Base-by-base conservation (phyloP, 92 coral and sea anemone genomes). In the Phenganax subtilis region DNA sequence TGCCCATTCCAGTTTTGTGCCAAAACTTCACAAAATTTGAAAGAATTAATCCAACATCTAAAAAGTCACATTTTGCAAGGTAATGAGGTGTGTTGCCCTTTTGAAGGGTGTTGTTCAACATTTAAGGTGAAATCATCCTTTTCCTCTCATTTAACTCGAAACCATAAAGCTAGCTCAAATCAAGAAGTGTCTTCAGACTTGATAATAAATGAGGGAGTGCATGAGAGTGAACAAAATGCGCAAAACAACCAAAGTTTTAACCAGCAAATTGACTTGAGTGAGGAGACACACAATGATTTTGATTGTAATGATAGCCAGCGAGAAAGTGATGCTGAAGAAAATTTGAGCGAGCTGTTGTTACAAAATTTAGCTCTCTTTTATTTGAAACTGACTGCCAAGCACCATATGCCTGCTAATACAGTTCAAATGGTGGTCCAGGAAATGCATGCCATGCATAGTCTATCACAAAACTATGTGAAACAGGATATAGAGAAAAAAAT, bases 301-400 rank as follows among this genome's bases (percentile, higher is more conserved):
- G 47, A 37, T 37, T 37, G 47, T 37, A 37, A 37, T 5, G 3
- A 37, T 37, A 5, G 47, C 47, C 2, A 37, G 47, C 54, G 8
- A 12, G 54, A 44, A 12, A n/a, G 51, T 71, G 55, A 47, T 31
- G 55, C n/a, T 47, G 75, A 71, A 71, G 57, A 71, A 47, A 71
- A 71, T 53, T 71, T 71, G 6, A 75, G 64, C 14, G 31, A 75
- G 80, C 29, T 75, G 63, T 75, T 75, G 3, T 16, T 55, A 9
- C n/a, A 55, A 52, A 75, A 75, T 55, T 75, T 75, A 62, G 80
- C 80, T 27, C 62, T 75, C 14, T 75, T 53, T 53, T 75, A 75
- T 55, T 75, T 75, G 30, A 75, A 75, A 75, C 80, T 75, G 8
- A 75, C 60, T 75, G 80, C 80, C 17, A 75, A 75, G 51, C 62